Evolutionary conservation across 1,140 invertebrate genomes (phyloP), one percentile per base, ranked within the genome.

Genomic region (Oreohelix idahoensis): DNA sequence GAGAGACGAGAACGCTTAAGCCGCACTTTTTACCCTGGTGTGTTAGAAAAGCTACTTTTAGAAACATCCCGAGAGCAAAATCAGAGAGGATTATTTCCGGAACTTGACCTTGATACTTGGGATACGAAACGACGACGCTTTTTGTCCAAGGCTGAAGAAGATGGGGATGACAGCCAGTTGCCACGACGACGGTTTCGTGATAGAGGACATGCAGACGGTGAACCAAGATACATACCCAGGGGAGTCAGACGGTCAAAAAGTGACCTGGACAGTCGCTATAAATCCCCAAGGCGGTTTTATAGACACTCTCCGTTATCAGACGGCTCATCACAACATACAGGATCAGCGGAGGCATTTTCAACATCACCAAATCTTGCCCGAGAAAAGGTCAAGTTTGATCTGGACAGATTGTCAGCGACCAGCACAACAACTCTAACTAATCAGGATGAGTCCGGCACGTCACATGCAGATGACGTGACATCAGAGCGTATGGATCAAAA

Each of bases 21-120:
- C 45, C 29, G 53, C 38, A 29, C 35, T 69, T 49, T 63, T 69
- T 26, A 69, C 32, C n/a, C 75, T 49, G 17, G 70, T 42, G 36
- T 73, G 8, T 53, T 81, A 26, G 69, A 85, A 79, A 53, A 73
- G 42, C 63, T 70, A n/a, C 66, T 70, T 73, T n/a, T 76, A 39
- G 32, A 63, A 80, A 42, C 58, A 42, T 35, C 84, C 58, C 49
- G 66, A 32, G 49, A 26, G 32, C 26, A 69, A 39, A 74, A 26
- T 13, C 71, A 29, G 23, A 0, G 32, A 71, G 26, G 58, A 36
- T 8, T 42, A 15, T 42, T 74, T 45, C 42, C 36, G 11, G 15
- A 66, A 71, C 42, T 10, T 29, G 15, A 36, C 49, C 26, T 1
- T 17, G n/a, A 66, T 11, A 5, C 29, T n/a, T 29, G 38, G 69